A percentile compares a stretch with the other conserved stretches of the same genome.
These are phyloP conservation scores for Atta colombica DNA, from an alignment of 1,140 invertebrate genomes.

Conservation along the genomic window DNA sequence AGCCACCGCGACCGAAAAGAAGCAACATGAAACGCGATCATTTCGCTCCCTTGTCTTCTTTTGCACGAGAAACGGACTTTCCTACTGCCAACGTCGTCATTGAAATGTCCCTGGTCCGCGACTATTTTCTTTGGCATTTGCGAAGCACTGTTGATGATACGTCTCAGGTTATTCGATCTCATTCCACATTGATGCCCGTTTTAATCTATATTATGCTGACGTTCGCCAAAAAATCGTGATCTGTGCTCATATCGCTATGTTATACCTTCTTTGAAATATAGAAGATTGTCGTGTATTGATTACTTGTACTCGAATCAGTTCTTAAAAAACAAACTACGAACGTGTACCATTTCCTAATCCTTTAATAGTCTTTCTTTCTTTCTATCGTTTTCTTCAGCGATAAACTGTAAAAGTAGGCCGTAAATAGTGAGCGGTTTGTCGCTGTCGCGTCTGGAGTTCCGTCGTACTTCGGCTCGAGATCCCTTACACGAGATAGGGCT, in stretches of 20 bases:
- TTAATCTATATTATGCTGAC: conserved; percentile 52
- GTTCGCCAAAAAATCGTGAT: background rate
- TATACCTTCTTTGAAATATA: background rate
- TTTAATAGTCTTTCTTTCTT: background rate
- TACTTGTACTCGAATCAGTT: background rate
- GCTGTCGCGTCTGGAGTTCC: conserved; percentile 57
- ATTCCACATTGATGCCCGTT: background rate
- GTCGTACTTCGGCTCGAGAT: conserved; percentile 53
- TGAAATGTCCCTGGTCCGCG: conserved; percentile 35
- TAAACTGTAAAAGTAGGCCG: conserved; percentile 36
- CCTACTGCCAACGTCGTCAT: conserved; percentile 41
- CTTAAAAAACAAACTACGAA: background rate
- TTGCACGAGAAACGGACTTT: conserved; percentile 51
- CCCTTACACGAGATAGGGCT: conserved; percentile 59
- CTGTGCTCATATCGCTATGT: background rate
- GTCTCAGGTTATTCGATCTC: background rate
- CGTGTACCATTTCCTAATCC: background rate
- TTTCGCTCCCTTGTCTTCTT: conserved; percentile 71
- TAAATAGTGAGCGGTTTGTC: conserved; percentile 67
- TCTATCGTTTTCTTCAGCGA: conserved; percentile 39
- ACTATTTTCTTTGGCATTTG: conserved; percentile 25
- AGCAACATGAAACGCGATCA: conserved; percentile 71
- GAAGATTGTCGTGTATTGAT: background rate
- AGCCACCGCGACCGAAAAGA: conserved; percentile 71
- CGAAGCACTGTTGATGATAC: conserved; percentile 44